A percentile compares a stretch with the other conserved stretches of the same genome.
phyloP scores from a whole-genome alignment of 64 coral and sea anemone genomes.

The Exaiptasia diaphana region DNA sequence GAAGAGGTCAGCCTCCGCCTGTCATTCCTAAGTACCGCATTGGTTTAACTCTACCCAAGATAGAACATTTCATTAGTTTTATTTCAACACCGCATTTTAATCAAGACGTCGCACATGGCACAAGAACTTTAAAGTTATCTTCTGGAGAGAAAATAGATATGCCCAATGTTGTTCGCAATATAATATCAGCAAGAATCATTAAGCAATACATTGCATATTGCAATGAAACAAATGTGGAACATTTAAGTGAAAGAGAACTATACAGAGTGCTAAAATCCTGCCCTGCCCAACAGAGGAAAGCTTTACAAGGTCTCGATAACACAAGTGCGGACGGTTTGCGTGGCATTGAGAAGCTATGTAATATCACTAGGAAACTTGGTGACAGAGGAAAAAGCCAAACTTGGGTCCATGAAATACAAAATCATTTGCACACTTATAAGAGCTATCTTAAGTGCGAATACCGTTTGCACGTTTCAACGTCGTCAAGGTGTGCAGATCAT shows the following conservation, averaged over 20 bases:
- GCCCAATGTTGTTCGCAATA: constrained; percentile 35
- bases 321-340: background rate
- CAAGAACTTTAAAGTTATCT: background rate
- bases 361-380: background rate
- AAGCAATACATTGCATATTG: constrained; percentile 24
- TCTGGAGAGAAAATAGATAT: constrained; percentile 29
- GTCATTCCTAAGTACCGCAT: constrained; percentile 2
- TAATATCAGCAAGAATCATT: constrained; percentile 14
- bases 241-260: constrained; percentile 36
- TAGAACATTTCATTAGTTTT: constrained; percentile 27
- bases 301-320: background rate
- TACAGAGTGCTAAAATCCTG: constrained; percentile 21
- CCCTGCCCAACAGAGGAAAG: constrained; percentile 23
- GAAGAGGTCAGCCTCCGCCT: constrained; percentile 2
- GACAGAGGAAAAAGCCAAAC: background rate
- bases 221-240: background rate
- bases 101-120: constrained; percentile 13
- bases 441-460: background rate
- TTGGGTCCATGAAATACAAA: background rate
- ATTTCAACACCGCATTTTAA: constrained; percentile 19
- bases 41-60: constrained; percentile 13
- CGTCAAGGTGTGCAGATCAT: background rate
- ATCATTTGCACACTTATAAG: background rate
- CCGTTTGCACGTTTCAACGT: background rate
- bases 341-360: background rate